Evolutionary conservation across 2,113 vertebrate species (phyloP).

Genomic region (Furnarius figulus): DNA sequence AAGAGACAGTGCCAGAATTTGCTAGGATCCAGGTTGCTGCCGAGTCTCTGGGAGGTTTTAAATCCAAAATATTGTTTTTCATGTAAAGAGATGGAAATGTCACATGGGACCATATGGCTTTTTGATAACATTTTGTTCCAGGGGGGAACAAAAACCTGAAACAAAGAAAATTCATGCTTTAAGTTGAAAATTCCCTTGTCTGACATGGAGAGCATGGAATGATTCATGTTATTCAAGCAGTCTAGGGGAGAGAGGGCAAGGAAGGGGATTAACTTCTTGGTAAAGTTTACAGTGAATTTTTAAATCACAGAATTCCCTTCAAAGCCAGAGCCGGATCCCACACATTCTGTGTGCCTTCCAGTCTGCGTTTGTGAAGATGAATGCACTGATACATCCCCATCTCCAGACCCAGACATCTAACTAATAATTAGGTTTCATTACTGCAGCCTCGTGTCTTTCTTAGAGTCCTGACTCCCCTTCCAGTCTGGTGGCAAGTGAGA

Average conservation of each 20-base stretch:
- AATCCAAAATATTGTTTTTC: neutral
- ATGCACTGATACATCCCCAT: neutral
- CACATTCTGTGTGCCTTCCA: neutral
- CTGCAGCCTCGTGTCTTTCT: neutral
- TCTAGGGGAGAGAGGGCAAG: neutral
- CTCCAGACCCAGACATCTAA: neutral
- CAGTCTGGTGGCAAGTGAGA: neutral
- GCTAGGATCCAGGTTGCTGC: no score
- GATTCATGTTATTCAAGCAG: neutral
- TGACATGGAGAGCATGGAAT: neutral
- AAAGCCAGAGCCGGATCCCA: conserved; percentile 2
- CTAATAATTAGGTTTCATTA: neutral
- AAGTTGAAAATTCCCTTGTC: neutral
- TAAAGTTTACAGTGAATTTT: neutral
- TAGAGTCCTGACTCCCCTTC: neutral
- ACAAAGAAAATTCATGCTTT: neutral
- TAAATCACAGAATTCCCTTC: neutral
- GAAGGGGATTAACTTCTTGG: neutral
- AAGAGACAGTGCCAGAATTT: neutral
- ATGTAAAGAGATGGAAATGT: neutral
- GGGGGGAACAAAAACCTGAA: neutral
- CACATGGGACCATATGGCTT: neutral
- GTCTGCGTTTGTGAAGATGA: neutral
- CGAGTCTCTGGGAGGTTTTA: neutral
- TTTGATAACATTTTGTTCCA: neutral